Evolutionary conservation across 2,113 vertebrate species (phyloP).

Genomic region (Piaya cayana): DNA sequence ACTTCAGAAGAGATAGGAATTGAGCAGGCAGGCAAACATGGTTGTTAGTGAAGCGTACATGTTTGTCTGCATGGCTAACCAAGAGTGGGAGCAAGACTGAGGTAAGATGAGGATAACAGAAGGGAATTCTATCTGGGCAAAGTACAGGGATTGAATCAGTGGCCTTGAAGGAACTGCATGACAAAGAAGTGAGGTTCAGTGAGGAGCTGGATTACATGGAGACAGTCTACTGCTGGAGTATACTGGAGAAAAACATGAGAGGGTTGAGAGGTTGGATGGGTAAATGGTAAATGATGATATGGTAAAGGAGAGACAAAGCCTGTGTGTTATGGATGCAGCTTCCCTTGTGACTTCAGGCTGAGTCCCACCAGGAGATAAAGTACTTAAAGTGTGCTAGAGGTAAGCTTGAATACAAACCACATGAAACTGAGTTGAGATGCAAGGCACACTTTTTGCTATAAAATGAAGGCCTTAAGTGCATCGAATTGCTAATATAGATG

Average conservation of each 20-base stretch:
- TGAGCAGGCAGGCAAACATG: not conserved
- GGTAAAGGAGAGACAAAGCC: not conserved
- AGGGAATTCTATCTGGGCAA: not conserved
- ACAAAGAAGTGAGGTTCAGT: not conserved
- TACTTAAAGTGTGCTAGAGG: not conserved
- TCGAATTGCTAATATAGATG: not conserved
- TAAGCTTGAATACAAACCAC: not conserved
- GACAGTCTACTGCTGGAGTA: not conserved
- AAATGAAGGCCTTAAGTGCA: not conserved
- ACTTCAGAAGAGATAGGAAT: not conserved
- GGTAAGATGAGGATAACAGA: not conserved
- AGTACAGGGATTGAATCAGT: not conserved
- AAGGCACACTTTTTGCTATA: not conserved
- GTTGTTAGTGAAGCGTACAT: not conserved
- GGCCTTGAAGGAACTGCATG: not conserved
- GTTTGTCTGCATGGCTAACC: not conserved
- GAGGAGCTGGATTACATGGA: not conserved
- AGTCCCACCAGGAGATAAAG: not conserved
- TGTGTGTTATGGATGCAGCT: not conserved
- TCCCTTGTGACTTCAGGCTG: not conserved
- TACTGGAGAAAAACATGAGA: not conserved
- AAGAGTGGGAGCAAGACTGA: not conserved
- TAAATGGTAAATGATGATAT: not conserved
- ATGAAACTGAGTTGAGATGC: accelerated
- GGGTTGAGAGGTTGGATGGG: not conserved